These are phyloP conservation scores for Valencia hispanica DNA, from an alignment of 2,797 vertebrate species.

Conservation along the genomic window DNA sequence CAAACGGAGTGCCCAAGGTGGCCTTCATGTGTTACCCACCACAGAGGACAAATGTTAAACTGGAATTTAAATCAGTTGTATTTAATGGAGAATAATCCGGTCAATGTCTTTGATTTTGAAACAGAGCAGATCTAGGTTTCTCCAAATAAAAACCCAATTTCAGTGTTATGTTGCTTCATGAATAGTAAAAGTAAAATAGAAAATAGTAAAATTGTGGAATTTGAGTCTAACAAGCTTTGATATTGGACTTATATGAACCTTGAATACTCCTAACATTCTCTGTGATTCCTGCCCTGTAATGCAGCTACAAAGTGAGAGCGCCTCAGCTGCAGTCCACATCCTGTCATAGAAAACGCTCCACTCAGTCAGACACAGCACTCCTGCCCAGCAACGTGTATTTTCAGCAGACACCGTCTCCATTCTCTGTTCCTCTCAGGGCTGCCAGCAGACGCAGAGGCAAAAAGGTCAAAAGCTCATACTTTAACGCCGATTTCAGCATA, in stretches of 20 bases:
- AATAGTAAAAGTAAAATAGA: no score
- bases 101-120: neutral
- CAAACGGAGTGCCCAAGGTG: no score
- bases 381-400: slow-evolving; percentile 77
- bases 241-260: neutral
- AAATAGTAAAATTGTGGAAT: neutral
- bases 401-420: slow-evolving; percentile 53
- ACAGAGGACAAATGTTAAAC: no score
- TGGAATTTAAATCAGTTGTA: no score
- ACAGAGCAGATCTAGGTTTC: neutral
- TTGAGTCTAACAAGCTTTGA: neutral
- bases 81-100: neutral
- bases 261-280: neutral
- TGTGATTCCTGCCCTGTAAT: neutral
- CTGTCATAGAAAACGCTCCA: slow-evolving; percentile 60
- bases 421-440: slow-evolving; percentile 29
- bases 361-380: slow-evolving; percentile 81
- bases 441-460: slow-evolving; percentile 46
- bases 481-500: no score
- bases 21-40: no score
- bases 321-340: slow-evolving; percentile 30
- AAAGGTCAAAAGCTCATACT: slow-evolving; percentile 55
- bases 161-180: neutral
- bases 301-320: slow-evolving; percentile 77
- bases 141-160: neutral